phyloP scores from a whole-genome alignment of 92 coral and sea anemone species.

The Galaxea fascicularis region DNA sequence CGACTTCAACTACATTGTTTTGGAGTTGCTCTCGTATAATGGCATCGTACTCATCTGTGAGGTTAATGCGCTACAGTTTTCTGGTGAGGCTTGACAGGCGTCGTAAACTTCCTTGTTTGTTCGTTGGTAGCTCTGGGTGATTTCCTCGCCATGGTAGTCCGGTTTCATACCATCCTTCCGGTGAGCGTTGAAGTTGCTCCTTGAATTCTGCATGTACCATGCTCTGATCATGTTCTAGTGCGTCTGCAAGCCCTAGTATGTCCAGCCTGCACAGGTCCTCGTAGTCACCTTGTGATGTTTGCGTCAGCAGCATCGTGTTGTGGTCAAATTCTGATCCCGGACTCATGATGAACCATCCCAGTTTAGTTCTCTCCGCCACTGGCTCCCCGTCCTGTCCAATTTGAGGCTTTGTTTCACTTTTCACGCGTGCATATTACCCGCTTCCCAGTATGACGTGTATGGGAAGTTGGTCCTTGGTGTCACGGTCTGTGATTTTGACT shows the following conservation, averaged over 20 bases:
- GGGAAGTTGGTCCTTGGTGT: neutral
- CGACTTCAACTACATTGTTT: slow-evolving; percentile 17
- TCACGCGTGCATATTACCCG: neutral
- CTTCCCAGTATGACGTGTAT: neutral
- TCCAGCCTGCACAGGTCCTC: slow-evolving; percentile 22
- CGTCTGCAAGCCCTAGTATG: slow-evolving; percentile 5
- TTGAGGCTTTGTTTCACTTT: neutral
- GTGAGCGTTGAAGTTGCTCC: slow-evolving; percentile 7
- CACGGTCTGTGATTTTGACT: neutral
- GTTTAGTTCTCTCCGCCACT: neutral
- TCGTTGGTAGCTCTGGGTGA: neutral
- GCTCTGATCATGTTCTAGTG: slow-evolving; percentile 14
- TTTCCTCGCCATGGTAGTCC: neutral
- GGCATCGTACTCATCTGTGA: slow-evolving; percentile 4
- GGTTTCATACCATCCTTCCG: slow-evolving; percentile 13
- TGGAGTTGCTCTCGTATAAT: slow-evolving; percentile 23
- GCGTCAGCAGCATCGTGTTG: neutral
- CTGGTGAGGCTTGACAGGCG: slow-evolving; percentile 11
- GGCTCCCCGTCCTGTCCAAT: slow-evolving; percentile 1
- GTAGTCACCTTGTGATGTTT: slow-evolving; percentile 16
- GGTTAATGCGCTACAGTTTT: slow-evolving; percentile 10
- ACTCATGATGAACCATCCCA: slow-evolving; percentile 3
- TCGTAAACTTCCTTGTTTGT: slow-evolving; percentile 15
- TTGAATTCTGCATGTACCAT: slow-evolving; percentile 10
- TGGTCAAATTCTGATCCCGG: neutral